phyloP scores from a whole-genome alignment of 2,888 invertebrate genomes.

The Trachelus troglodyta region DNA sequence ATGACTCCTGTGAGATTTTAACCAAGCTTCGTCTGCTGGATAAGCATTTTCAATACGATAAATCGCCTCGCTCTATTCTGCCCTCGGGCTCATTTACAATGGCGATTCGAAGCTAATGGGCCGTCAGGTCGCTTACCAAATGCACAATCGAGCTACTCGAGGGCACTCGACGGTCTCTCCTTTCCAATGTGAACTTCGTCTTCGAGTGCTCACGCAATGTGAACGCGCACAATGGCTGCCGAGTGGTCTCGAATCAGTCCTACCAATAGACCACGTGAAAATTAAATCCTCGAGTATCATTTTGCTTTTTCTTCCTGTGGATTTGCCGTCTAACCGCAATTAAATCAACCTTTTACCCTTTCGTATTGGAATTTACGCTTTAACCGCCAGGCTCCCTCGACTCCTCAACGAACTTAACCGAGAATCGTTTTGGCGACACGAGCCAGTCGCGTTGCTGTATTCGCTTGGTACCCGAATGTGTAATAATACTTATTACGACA shows the following conservation, averaged over 20 bases:
- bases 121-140: constrained; percentile 5
- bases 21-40: not conserved
- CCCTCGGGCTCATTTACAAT: not conserved
- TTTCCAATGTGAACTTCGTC: not conserved
- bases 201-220: constrained; percentile 5
- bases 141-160: constrained; percentile 21
- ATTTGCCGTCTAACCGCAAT: not conserved
- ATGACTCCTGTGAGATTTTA: not conserved
- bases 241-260: constrained; percentile 31
- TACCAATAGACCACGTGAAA: constrained; percentile 32
- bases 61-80: not conserved
- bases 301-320: not conserved
- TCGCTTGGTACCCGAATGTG: not conserved
- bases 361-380: not conserved
- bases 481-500: not conserved
- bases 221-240: constrained; percentile 10
- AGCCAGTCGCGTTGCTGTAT: not conserved
- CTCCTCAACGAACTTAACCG: not conserved
- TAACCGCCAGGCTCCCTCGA: not conserved
- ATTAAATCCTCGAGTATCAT: not conserved
- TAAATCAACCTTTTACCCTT: not conserved
- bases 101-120: not conserved
- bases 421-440: not conserved
- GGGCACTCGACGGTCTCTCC: constrained; percentile 16
- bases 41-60: not conserved